Percentiles rank a stretch among this genome's conserved stretches.
These are phyloP conservation scores for Torymus tubicola DNA, from an alignment of 2,888 invertebrate genomes.

Conservation along the genomic window DNA sequence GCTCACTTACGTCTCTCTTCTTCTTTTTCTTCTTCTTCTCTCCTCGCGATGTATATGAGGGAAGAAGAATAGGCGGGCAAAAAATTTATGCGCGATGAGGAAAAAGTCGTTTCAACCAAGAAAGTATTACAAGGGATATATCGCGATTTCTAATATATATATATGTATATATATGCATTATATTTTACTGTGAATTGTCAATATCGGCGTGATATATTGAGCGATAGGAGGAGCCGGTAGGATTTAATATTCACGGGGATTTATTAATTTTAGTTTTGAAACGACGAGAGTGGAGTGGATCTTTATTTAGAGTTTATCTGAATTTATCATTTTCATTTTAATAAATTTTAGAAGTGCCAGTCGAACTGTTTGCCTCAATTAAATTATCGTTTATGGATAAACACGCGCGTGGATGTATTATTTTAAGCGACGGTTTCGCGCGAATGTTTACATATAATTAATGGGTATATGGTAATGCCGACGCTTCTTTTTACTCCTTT, in stretches of 20 bases:
- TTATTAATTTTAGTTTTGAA: conserved; percentile 25
- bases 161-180: background rate
- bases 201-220: background rate
- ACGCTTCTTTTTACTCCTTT: too few species aligned
- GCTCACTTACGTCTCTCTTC: background rate
- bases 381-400: too few species aligned
- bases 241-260: conserved; percentile 32
- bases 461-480: too few species aligned
- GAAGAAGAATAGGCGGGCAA: background rate
- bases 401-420: too few species aligned
- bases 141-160: too few species aligned
- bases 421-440: too few species aligned
- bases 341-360: too few species aligned
- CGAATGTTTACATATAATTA: too few species aligned
- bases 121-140: background rate
- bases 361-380: background rate
- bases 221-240: background rate
- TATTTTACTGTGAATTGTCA: background rate
- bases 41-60: background rate
- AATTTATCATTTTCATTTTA: background rate
- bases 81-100: conserved; percentile 25
- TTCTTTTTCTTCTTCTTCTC: background rate
- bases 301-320: too few species aligned
- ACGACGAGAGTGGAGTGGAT: too few species aligned
- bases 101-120: conserved; percentile 13